phyloP scores from a whole-genome alignment of 2,888 invertebrate species.

The Anthophora plumipes region DNA sequence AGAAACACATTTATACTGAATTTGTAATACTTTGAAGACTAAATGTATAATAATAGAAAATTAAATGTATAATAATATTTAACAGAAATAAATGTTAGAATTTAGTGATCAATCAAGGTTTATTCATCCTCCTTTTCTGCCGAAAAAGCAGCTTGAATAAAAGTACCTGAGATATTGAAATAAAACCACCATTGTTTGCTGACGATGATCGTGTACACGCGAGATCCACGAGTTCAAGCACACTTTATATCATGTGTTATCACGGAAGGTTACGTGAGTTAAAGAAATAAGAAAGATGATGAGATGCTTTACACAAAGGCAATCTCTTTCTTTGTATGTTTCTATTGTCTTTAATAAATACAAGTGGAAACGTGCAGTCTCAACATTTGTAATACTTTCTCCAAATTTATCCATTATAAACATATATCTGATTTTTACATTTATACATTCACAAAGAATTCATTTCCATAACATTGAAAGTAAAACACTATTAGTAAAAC shows the following conservation, averaged over 20 bases:
- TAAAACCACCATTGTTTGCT: conserved; percentile 41
- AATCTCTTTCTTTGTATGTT: conserved; percentile 12
- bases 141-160: not conserved
- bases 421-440: not conserved
- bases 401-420: not conserved
- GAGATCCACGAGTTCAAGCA: conserved; percentile 50
- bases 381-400: not conserved
- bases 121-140: not conserved
- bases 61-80: not conserved
- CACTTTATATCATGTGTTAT: conserved; percentile 44
- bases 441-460: not conserved
- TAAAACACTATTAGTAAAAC: too few relatives aligned
- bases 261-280: conserved; percentile 54
- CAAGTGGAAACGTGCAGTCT: not conserved
- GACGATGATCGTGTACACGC: conserved; percentile 37
- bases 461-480: too few relatives aligned
- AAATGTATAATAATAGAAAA: too few relatives aligned
- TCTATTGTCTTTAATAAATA: conserved; percentile 10
- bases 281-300: conserved; percentile 47
- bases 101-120: not conserved
- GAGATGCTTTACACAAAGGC: conserved; percentile 33
- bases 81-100: not conserved
- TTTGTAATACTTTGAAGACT: too few relatives aligned
- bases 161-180: conserved; percentile 32
- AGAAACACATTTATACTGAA: too few relatives aligned